phyloP scores from a whole-genome alignment of 2,113 vertebrate genomes.

The Protobothrops mucrosquamatus region DNA sequence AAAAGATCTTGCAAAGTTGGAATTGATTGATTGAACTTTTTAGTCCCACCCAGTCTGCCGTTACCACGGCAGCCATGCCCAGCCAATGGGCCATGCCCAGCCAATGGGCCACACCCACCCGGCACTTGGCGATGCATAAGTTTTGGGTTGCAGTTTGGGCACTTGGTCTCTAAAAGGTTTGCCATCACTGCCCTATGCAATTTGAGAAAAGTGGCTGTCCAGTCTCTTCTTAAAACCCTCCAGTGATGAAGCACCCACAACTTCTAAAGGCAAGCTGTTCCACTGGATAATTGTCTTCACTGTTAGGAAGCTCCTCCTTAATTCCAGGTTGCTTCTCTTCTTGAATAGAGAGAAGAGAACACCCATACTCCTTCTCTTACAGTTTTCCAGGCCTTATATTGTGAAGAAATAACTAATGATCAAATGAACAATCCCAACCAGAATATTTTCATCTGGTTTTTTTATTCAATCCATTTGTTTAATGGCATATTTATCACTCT shows the following conservation, averaged over 20 bases:
- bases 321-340: not conserved
- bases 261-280: not conserved
- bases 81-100: no score
- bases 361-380: not conserved
- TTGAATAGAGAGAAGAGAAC: not conserved
- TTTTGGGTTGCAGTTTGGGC: no score
- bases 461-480: conserved; percentile 36
- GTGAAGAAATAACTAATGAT: conserved; percentile 20
- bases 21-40: no score
- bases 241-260: not conserved
- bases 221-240: not conserved
- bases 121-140: no score
- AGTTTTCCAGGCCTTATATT: conserved; percentile 1
- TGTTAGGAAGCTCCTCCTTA: not conserved
- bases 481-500: conserved; percentile 22
- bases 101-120: no score
- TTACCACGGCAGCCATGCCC: no score
- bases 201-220: not conserved
- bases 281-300: not conserved
- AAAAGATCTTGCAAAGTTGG: no score
- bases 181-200: not conserved
- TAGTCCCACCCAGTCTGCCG: no score
- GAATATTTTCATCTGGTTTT: conserved; percentile 20
- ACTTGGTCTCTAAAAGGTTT: no score
- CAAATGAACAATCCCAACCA: not conserved